phyloP scores from a whole-genome alignment of 2,888 invertebrate genomes.

The Heliconius ethilla region DNA sequence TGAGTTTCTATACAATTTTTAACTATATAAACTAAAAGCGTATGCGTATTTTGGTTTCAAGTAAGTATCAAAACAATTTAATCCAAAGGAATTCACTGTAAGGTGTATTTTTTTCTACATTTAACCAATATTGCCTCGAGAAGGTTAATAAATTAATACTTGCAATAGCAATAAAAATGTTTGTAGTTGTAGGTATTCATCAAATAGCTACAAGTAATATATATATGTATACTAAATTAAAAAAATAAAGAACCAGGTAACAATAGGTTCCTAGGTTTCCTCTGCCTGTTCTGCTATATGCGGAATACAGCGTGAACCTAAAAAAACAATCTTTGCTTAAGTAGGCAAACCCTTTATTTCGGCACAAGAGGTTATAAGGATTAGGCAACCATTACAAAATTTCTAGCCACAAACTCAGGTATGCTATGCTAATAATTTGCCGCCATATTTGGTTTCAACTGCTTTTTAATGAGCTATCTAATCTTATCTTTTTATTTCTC shows the following conservation, averaged over 20 bases:
- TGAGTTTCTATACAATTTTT: background rate
- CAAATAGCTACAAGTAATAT: background rate
- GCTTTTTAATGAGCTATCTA: background rate
- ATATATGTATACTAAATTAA: too few species aligned
- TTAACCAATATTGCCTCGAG: background rate
- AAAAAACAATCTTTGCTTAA: background rate
- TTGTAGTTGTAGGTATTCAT: background rate
- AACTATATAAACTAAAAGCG: background rate
- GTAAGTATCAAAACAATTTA: background rate
- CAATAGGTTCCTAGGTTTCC: too few species aligned
- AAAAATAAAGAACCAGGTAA: too few species aligned
- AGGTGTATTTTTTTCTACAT: background rate
- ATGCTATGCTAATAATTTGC: constrained; percentile 28
- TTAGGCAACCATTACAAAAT: constrained; percentile 20
- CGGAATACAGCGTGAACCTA: too few species aligned
- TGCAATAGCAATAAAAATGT: background rate
- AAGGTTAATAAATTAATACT: background rate
- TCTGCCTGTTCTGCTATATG: too few species aligned
- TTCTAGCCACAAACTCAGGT: constrained; percentile 20
- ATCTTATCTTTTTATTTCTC: background rate
- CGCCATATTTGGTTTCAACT: constrained; percentile 28
- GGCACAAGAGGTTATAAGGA: background rate
- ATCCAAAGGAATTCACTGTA: background rate
- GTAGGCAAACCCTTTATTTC: background rate
- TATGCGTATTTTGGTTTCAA: background rate